Conservation (phyloP, 2,113 vertebrate genomes). For the Lagopus leucura region DNA sequence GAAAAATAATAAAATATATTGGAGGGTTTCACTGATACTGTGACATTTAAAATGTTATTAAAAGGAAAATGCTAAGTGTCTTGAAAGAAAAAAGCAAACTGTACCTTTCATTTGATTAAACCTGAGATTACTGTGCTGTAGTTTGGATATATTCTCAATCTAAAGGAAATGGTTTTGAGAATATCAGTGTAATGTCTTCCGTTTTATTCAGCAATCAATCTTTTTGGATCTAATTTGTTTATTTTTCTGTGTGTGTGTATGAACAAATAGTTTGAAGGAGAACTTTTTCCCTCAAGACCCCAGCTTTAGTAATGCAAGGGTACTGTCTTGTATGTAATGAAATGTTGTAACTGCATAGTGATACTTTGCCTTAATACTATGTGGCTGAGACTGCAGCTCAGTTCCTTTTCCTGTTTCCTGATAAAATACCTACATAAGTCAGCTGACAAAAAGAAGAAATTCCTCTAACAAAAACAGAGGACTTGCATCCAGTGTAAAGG, state of each 20-base stretch:
- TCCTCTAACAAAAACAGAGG: neutral
- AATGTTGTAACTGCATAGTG: neutral
- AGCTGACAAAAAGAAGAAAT: neutral
- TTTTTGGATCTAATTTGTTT: neutral
- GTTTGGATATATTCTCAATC: neutral
- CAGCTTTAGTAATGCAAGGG: neutral
- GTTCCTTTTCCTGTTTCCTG: neutral
- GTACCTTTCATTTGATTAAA: neutral
- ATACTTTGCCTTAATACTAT: neutral
- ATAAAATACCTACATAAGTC: neutral
- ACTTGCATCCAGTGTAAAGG: neutral
- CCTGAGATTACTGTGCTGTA: neutral
- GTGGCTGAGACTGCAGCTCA: neutral
- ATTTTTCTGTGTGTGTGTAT: neutral
- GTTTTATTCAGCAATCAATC: neutral
- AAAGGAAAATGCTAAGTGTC: neutral
- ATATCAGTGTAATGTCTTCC: neutral
- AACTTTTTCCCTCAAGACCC: neutral
- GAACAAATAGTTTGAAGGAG: neutral
- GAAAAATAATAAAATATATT: neutral
- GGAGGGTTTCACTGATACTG: neutral
- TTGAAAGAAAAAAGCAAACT: neutral
- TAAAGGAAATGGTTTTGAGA: neutral
- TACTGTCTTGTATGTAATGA: neutral
- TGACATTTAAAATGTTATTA: neutral